A percentile compares a stretch with the other conserved stretches of the same genome.
These are phyloP conservation scores for Mythimna impura DNA, from an alignment of 2,888 invertebrate genomes.

Conservation along the genomic window DNA sequence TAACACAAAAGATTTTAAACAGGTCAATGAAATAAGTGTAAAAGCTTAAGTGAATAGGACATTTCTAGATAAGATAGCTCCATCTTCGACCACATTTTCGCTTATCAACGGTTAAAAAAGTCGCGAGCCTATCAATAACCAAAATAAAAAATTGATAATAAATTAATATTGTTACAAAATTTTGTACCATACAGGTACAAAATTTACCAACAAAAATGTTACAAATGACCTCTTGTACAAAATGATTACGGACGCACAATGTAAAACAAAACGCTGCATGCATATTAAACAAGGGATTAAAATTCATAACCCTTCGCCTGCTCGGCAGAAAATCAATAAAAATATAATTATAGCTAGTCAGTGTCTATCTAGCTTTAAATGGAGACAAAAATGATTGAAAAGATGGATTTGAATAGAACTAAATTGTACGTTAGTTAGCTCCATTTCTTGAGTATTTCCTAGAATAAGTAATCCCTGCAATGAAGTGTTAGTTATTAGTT, in stretches of 20 bases:
- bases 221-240: slow-evolving; percentile 23
- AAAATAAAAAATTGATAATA: background rate
- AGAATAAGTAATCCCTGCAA: too few species aligned
- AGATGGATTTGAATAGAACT: background rate
- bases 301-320: slow-evolving; percentile 38
- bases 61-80: too few species aligned
- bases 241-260: slow-evolving; percentile 26
- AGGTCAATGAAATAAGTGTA: too few species aligned
- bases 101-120: too few species aligned
- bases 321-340: slow-evolving; percentile 37
- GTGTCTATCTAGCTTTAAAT: background rate
- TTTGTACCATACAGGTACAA: too few species aligned
- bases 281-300: slow-evolving; percentile 48
- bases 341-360: slow-evolving; percentile 23
- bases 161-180: background rate
- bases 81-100: too few species aligned
- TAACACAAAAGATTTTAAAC: too few species aligned
- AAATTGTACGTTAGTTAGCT: background rate
- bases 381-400: background rate
- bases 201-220: background rate
- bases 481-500: too few species aligned
- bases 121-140: too few species aligned
- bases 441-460: too few species aligned
- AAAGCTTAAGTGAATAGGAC: too few species aligned
- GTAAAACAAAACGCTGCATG: slow-evolving; percentile 41